Percentiles rank a stretch among this genome's conserved stretches.
These are phyloP conservation scores for Bombus picipes DNA, from an alignment of 1,140 invertebrate species.

Conservation along the genomic window DNA sequence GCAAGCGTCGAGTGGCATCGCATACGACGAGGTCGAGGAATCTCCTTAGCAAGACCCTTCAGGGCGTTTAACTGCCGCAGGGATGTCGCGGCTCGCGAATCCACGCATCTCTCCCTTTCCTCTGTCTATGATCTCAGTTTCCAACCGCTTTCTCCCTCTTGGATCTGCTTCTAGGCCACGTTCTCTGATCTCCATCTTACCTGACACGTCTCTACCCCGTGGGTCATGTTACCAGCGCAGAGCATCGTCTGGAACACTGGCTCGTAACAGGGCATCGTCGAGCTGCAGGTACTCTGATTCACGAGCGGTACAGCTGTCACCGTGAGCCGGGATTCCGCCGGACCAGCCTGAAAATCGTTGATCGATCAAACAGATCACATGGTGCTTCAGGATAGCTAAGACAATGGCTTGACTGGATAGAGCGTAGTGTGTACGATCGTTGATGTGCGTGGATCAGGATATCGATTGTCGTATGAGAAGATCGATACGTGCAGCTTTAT, in stretches of 20 bases:
- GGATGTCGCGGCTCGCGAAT: constrained; percentile 35
- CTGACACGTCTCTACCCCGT: constrained; percentile 57
- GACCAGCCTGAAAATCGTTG: constrained; percentile 63
- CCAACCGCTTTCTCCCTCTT: neutral
- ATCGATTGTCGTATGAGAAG: neutral
- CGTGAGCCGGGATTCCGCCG: constrained; percentile 73
- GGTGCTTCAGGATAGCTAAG: too few species aligned
- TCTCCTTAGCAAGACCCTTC: constrained; percentile 27
- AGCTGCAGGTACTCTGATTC: constrained; percentile 76
- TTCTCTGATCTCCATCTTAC: constrained; percentile 53
- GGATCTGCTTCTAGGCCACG: neutral
- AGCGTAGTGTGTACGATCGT: neutral
- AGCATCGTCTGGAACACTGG: constrained; percentile 58
- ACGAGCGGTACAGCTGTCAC: constrained; percentile 76
- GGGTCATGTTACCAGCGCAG: constrained; percentile 53
- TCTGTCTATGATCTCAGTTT: neutral
- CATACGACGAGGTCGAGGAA: constrained; percentile 38
- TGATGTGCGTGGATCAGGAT: neutral
- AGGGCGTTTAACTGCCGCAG: constrained; percentile 43
- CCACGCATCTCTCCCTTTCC: neutral
- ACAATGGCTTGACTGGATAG: neutral
- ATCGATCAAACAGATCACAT: neutral
- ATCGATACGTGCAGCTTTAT: neutral
- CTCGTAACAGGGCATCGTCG: constrained; percentile 67
- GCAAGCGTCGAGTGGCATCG: constrained; percentile 45